phyloP scores from a whole-genome alignment of 2,797 vertebrate genomes.

The Aselliscus stoliczkanus region DNA sequence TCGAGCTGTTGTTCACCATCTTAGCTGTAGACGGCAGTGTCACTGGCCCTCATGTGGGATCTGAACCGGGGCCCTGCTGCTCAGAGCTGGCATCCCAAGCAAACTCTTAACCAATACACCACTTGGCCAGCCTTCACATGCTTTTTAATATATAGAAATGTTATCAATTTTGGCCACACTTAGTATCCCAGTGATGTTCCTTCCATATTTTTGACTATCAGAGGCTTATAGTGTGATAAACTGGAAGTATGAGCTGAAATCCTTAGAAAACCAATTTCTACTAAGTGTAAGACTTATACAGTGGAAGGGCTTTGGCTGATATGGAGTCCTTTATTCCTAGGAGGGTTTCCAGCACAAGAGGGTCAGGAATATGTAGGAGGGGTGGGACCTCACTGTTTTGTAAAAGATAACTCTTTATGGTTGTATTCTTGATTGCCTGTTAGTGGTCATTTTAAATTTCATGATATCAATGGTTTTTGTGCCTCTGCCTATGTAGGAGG shows the following conservation, averaged over 20 bases:
- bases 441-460: constrained; percentile 42
- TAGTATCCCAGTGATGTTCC: not conserved
- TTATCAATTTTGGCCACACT: not conserved
- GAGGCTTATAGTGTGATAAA: not conserved
- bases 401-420: not conserved
- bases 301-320: not conserved
- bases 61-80: too few relatives aligned
- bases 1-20: too few relatives aligned
- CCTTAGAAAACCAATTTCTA: not conserved
- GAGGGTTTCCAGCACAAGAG: not conserved
- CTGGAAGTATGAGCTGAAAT: constrained; percentile 7
- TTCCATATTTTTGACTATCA: not conserved
- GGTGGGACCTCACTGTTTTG: not conserved
- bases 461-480: constrained; percentile 36
- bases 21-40: too few relatives aligned
- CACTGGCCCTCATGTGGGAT: too few relatives aligned
- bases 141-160: constrained; percentile 18
- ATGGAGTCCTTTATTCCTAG: not conserved
- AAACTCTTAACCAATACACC: too few relatives aligned
- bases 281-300: not conserved
- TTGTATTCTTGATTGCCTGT: constrained; percentile 35
- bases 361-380: not conserved
- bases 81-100: too few relatives aligned
- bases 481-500: constrained; percentile 36
- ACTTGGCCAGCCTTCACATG: too few relatives aligned